Conservation (phyloP, 2,888 invertebrate genomes). For the Achlya flavicornis region DNA sequence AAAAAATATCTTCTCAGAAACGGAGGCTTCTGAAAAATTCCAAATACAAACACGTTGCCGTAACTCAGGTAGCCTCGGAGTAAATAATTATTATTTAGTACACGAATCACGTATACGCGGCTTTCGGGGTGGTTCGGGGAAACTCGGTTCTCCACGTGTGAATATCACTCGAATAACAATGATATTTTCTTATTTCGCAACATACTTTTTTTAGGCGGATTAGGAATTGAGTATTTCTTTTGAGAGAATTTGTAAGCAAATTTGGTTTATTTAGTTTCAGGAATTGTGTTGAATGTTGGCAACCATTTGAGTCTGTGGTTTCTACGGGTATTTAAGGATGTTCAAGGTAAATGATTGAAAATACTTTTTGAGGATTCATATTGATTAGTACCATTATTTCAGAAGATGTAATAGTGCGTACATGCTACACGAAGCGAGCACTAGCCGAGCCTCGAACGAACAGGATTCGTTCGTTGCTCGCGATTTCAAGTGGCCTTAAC, state of each 20-base stretch:
- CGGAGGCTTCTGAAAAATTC: conserved; percentile 22
- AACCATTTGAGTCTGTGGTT: not conserved
- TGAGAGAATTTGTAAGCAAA: not conserved
- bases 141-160: conserved; percentile 50
- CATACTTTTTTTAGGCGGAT: conserved; percentile 1
- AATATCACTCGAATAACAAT: conserved; percentile 64
- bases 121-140: conserved; percentile 37
- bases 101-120: conserved; percentile 41
- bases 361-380: not conserved
- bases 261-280: not conserved
- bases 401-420: too few relatives aligned
- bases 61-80: conserved; percentile 27
- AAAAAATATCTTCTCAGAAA: conserved; percentile 17
- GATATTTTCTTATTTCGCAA: conserved; percentile 47
- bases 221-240: conserved; percentile 6
- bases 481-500: too few relatives aligned
- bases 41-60: conserved; percentile 20
- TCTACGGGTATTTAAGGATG: too few relatives aligned
- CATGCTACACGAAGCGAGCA: too few relatives aligned
- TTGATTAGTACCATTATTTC: too few relatives aligned
- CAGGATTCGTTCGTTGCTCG: too few relatives aligned
- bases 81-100: conserved; percentile 54
- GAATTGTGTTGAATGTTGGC: not conserved
- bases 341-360: not conserved
- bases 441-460: too few relatives aligned